Percentiles rank a stretch among this genome's conserved stretches.
Conservation (phyloP, 2,113 vertebrate genomes). For the Synchiropus splendidus region DNA sequence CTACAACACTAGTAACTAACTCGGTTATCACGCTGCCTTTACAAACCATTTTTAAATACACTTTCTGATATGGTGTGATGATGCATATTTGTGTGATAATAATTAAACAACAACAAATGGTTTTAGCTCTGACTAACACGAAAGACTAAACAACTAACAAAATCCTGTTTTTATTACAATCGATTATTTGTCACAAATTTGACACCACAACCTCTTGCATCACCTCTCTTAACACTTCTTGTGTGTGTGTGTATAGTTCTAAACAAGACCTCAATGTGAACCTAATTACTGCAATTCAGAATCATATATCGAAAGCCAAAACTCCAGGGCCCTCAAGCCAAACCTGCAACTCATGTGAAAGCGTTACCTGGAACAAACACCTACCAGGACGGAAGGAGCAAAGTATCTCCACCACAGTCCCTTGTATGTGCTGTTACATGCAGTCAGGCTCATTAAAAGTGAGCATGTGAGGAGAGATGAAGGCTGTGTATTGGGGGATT, state of each 20-base stretch:
- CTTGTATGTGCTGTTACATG: constrained; percentile 59
- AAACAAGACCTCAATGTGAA: constrained; percentile 4
- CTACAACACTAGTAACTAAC: no score
- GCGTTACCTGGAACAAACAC: constrained; percentile 42
- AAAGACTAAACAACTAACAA: no score
- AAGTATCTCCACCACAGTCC: constrained; percentile 43
- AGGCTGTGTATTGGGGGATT: constrained; percentile 56
- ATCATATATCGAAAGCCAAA: constrained; percentile 8
- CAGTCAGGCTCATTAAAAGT: constrained; percentile 54
- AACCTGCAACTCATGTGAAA: constrained; percentile 16
- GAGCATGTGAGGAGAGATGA: constrained; percentile 51
- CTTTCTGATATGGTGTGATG: no score
- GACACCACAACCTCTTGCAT: no score
- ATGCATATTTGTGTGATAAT: no score
- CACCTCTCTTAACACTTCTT: constrained; percentile 1
- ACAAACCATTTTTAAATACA: no score
- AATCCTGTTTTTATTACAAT: no score
- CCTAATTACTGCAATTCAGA: constrained; percentile 1
- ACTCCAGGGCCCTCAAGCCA: constrained; percentile 24
- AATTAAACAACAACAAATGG: no score
- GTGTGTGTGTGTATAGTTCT: constrained; percentile 5
- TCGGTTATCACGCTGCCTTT: no score
- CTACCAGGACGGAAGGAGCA: constrained; percentile 44
- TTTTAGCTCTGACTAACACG: no score
- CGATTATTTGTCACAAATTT: no score